Conservation (phyloP, 2,113 vertebrate species). For the Myxocyprinus asiaticus region DNA sequence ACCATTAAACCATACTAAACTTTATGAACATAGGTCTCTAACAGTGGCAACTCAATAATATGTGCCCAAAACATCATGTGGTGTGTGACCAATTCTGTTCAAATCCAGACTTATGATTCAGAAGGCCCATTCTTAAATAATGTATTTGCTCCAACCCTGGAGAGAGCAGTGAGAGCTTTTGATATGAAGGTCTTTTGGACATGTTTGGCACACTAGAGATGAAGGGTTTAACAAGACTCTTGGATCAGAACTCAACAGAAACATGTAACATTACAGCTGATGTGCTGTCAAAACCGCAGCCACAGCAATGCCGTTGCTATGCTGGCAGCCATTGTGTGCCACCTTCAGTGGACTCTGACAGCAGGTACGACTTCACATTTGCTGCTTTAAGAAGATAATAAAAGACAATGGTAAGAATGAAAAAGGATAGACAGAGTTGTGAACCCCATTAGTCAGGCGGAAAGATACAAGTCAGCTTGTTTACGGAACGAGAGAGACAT, state of each 20-base stretch:
- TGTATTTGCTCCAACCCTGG: no score
- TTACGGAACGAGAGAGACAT: slow-evolving; percentile 51
- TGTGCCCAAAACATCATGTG: no score
- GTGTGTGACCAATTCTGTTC: no score
- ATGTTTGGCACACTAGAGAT: no score
- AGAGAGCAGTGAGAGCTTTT: neutral
- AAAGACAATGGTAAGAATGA: slow-evolving; percentile 1
- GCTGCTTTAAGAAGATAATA: slow-evolving; percentile 30
- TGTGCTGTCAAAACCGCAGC: slow-evolving; percentile 44
- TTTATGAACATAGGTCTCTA: no score
- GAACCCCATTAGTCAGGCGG: slow-evolving; percentile 45
- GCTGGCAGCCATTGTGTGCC: slow-evolving; percentile 28
- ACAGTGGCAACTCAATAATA: no score
- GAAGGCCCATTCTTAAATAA: no score
- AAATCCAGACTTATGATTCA: no score
- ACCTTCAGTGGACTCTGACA: slow-evolving; percentile 41
- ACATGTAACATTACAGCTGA: slow-evolving; percentile 19
- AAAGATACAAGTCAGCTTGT: slow-evolving; percentile 56
- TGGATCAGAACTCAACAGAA: slow-evolving; percentile 1
- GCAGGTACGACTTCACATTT: slow-evolving; percentile 52
- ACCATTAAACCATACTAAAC: no score
- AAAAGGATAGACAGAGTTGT: slow-evolving; percentile 58
- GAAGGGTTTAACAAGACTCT: no score
- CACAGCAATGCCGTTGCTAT: slow-evolving; percentile 38
- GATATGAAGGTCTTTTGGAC: slow-evolving; percentile 8